Evolutionary conservation across 2,888 invertebrate genomes (phyloP).

Genomic region (Cataglyphis altisquamis): DNA sequence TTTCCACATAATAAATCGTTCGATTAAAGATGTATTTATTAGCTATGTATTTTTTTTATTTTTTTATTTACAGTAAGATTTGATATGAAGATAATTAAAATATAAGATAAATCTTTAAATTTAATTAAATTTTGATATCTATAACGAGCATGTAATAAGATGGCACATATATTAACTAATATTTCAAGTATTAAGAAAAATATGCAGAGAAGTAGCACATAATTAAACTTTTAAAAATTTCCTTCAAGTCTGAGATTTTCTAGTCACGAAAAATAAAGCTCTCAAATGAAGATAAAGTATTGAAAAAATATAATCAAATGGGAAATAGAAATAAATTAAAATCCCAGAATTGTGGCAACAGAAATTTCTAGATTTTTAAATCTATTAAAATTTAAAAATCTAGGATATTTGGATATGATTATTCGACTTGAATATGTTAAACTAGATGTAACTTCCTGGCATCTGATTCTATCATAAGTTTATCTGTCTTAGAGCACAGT

Average conservation of each 20-base stretch:
- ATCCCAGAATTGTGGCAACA: not conserved
- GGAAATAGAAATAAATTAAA: not conserved
- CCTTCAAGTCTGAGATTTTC: not conserved
- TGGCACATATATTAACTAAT: too few relatives aligned
- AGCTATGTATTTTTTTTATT: not conserved
- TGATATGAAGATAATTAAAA: not conserved
- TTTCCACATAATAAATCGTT: not conserved
- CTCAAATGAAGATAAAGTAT: not conserved
- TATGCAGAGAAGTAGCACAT: too few relatives aligned
- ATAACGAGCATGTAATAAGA: not conserved
- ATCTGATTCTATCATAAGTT: not conserved
- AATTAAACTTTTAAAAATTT: not conserved
- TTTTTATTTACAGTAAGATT: not conserved
- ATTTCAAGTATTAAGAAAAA: too few relatives aligned
- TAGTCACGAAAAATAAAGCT: not conserved
- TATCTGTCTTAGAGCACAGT: not conserved
- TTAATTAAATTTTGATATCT: slow-evolving; percentile 15
- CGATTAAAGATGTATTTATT: not conserved
- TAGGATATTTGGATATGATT: too few relatives aligned
- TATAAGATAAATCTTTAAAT: not conserved
- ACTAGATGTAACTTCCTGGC: too few relatives aligned
- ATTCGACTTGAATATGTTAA: too few relatives aligned
- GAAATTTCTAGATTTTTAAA: not conserved
- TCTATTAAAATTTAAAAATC: not conserved
- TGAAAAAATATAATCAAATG: not conserved